These are phyloP conservation scores for Daboia siamensis DNA, from an alignment of 2,113 vertebrate species.

Conservation along the genomic window DNA sequence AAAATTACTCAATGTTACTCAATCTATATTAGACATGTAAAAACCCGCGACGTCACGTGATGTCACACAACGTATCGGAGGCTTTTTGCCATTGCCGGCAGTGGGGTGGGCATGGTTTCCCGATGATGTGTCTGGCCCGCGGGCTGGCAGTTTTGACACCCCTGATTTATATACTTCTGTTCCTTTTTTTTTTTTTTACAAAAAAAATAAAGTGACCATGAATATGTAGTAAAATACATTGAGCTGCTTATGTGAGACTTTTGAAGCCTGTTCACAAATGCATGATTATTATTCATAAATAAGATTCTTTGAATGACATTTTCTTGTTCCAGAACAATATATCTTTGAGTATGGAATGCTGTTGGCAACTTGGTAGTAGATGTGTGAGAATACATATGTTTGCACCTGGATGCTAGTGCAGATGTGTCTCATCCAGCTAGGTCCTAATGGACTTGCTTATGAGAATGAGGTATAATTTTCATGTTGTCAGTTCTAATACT, in stretches of 20 bases:
- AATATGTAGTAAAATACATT: not conserved
- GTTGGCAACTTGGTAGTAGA: not conserved
- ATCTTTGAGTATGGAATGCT: not conserved
- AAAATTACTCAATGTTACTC: not conserved
- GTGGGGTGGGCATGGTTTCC: too few relatives aligned
- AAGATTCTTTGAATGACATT: not conserved
- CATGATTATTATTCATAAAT: not conserved
- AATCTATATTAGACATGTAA: not conserved
- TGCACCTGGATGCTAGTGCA: not conserved
- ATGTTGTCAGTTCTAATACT: not conserved
- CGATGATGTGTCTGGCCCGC: too few relatives aligned
- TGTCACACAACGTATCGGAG: too few relatives aligned
- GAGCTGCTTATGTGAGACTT: not conserved
- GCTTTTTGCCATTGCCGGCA: too few relatives aligned
- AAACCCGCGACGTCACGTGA: too few relatives aligned
- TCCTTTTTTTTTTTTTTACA: not conserved
- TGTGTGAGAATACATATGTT: not conserved
- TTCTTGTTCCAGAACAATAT: not conserved
- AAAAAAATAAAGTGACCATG: not conserved
- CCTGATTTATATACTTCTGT: not conserved
- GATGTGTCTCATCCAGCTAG: not conserved
- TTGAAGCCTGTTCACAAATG: not conserved
- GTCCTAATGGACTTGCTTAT: not conserved
- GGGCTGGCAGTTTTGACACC: too few relatives aligned
- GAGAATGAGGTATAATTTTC: not conserved